phyloP scores from a whole-genome alignment of 2,888 invertebrate species.

The Vannuccia rotundouncinata region DNA sequence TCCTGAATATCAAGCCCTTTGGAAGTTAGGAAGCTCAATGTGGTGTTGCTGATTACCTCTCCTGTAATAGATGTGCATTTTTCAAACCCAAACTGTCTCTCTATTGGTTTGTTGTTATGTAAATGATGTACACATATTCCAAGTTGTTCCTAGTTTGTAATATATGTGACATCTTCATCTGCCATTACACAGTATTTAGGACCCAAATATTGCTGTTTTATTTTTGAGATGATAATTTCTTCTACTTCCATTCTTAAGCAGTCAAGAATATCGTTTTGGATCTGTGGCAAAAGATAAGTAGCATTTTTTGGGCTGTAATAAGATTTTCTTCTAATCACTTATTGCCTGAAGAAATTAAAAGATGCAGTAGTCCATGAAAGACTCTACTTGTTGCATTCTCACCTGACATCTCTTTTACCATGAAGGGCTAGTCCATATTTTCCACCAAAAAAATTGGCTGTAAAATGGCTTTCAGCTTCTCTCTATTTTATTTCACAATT shows the following conservation, averaged over 20 bases:
- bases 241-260: background rate
- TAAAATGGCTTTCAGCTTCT: background rate
- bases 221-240: background rate
- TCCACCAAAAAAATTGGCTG: background rate
- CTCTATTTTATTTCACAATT: background rate
- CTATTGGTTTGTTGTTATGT: background rate
- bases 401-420: background rate
- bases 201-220: background rate
- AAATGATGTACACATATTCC: background rate
- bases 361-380: background rate
- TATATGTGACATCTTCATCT: background rate
- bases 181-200: background rate
- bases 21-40: background rate
- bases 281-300: background rate
- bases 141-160: background rate
- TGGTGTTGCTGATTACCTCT: background rate
- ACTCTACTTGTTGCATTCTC: background rate
- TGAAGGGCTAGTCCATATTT: background rate
- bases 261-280: background rate
- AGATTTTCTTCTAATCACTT: background rate
- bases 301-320: background rate
- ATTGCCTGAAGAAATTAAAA: background rate
- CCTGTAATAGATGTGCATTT: background rate
- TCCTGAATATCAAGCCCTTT: background rate
- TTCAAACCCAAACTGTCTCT: background rate